Percentiles rank a stretch among this genome's conserved stretches.
phyloP scores from a whole-genome alignment of 1,140 invertebrate genomes.

The Papilio polytes region DNA sequence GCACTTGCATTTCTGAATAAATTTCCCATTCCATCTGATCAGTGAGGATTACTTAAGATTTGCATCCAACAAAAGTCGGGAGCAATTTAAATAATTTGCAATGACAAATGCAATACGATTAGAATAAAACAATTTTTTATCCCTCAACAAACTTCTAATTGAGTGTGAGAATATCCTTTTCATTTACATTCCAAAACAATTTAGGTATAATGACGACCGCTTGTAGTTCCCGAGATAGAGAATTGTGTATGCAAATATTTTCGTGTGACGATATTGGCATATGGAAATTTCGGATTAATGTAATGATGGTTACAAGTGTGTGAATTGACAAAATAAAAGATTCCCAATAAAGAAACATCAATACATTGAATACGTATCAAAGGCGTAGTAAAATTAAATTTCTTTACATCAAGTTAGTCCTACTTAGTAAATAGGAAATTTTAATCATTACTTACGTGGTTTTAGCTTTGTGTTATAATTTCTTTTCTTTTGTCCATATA shows the following conservation, averaged over 20 bases:
- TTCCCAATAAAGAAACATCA: conserved; percentile 58
- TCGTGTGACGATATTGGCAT: conserved; percentile 60
- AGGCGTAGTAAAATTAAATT: neutral
- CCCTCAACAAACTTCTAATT: conserved; percentile 58
- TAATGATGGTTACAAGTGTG: conserved; percentile 63
- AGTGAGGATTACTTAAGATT: conserved; percentile 63
- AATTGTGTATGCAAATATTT: conserved; percentile 57
- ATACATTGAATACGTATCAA: neutral
- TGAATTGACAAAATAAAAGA: conserved; percentile 56
- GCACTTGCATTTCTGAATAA: conserved; percentile 73
- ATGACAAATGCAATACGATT: conserved; percentile 66
- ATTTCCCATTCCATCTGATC: conserved; percentile 71
- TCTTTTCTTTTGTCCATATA: too few relatives aligned
- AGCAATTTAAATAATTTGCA: conserved; percentile 74
- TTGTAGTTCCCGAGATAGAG: conserved; percentile 47
- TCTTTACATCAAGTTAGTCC: too few relatives aligned
- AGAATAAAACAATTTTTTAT: conserved; percentile 60
- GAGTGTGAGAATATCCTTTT: conserved; percentile 55
- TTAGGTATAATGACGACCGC: conserved; percentile 42
- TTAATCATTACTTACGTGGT: too few relatives aligned
- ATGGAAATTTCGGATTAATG: conserved; percentile 68
- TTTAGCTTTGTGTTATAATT: too few relatives aligned
- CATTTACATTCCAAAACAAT: conserved; percentile 43
- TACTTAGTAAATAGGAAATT: too few relatives aligned
- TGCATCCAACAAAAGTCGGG: conserved; percentile 59